Conservation (phyloP, 2,888 invertebrate species). For the Pammene fasciana region DNA sequence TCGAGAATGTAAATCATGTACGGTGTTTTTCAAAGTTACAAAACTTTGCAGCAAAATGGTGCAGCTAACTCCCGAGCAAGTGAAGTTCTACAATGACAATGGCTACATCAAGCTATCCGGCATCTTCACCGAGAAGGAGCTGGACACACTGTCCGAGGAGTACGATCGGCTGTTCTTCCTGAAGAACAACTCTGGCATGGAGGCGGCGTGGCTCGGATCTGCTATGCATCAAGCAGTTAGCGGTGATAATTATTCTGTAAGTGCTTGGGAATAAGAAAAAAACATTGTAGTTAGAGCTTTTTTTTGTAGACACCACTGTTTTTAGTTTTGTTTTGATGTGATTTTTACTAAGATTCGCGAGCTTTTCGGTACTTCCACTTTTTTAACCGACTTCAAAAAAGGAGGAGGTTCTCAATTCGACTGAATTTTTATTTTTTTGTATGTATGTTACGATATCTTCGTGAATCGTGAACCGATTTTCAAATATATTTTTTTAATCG, state of each 20-base stretch:
- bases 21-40: too few relatives aligned
- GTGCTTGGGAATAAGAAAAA: not conserved
- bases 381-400: too few relatives aligned
- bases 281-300: not conserved
- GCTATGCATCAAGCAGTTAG: slow-evolving; percentile 61
- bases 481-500: too few relatives aligned
- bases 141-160: slow-evolving; percentile 66
- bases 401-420: too few relatives aligned
- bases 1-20: too few relatives aligned
- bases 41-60: slow-evolving; percentile 45
- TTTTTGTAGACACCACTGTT: too few relatives aligned
- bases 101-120: slow-evolving; percentile 71
- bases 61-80: slow-evolving; percentile 63
- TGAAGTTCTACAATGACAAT: slow-evolving; percentile 69
- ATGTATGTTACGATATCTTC: too few relatives aligned
- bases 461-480: too few relatives aligned
- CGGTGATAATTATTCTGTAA: slow-evolving; percentile 43
- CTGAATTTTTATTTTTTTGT: too few relatives aligned
- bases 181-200: slow-evolving; percentile 66
- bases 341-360: too few relatives aligned
- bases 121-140: slow-evolving; percentile 64
- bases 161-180: slow-evolving; percentile 70
- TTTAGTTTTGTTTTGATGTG: too few relatives aligned
- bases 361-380: too few relatives aligned
- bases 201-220: slow-evolving; percentile 72